Conservation (phyloP, 2,113 vertebrate genomes). For the Cyprinodon variegatus region DNA sequence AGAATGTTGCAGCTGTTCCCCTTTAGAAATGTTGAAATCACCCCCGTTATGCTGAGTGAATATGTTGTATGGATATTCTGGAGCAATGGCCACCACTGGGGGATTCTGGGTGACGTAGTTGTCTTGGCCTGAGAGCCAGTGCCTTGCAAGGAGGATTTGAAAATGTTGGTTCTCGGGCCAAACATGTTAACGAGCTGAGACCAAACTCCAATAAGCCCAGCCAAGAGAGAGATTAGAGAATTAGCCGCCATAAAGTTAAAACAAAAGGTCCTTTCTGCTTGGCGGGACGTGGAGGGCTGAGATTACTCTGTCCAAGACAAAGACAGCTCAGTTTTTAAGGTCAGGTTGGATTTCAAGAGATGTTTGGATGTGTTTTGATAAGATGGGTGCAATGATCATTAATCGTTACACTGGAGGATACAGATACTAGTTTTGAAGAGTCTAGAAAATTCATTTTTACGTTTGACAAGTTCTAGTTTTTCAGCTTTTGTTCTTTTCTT, state of each 20-base stretch:
- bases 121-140: slow-evolving; percentile 46
- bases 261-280: slow-evolving; percentile 41
- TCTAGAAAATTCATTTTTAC: background rate
- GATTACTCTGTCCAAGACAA: slow-evolving; percentile 13
- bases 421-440: background rate
- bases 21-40: slow-evolving; percentile 60
- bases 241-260: slow-evolving; percentile 38
- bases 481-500: background rate
- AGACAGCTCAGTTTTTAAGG: slow-evolving; percentile 18
- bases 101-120: slow-evolving; percentile 69
- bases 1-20: slow-evolving; percentile 67
- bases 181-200: slow-evolving; percentile 54
- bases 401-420: background rate
- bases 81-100: slow-evolving; percentile 62
- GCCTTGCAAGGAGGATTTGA: slow-evolving; percentile 53
- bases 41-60: slow-evolving; percentile 40
- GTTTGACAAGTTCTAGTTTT: background rate
- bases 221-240: slow-evolving; percentile 49
- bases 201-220: slow-evolving; percentile 29
- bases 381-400: background rate
- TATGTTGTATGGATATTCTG: slow-evolving; percentile 47
- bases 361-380: background rate
- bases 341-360: background rate
- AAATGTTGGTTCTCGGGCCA: slow-evolving; percentile 49
- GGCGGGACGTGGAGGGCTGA: slow-evolving; percentile 18